phyloP scores from a whole-genome alignment of 2,888 invertebrate genomes.

The Neuroscelio doddi region DNA sequence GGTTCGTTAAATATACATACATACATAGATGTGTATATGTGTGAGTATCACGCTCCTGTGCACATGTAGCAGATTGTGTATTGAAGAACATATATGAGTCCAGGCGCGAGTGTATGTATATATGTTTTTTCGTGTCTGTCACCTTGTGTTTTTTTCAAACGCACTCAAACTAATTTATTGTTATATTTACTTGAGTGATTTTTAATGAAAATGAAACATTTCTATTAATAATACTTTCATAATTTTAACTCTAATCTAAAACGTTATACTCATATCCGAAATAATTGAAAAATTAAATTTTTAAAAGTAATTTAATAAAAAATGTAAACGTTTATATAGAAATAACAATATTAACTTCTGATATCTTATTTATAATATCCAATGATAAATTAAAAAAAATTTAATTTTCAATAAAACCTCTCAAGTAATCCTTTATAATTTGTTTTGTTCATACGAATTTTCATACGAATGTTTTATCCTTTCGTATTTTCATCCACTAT shows the following conservation, averaged over 20 bases:
- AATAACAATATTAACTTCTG: neutral
- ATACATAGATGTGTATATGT: slow-evolving; percentile 54
- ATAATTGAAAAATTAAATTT: too few relatives aligned
- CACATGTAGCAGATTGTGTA: slow-evolving; percentile 33
- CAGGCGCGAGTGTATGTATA: slow-evolving; percentile 30
- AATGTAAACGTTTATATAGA: neutral
- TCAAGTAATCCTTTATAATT: slow-evolving; percentile 14
- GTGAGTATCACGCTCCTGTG: slow-evolving; percentile 30
- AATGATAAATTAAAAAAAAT: neutral
- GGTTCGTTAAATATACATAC: slow-evolving; percentile 67
- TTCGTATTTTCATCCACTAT: slow-evolving; percentile 17
- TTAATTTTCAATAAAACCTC: neutral
- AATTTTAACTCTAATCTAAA: too few relatives aligned
- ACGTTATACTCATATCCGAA: too few relatives aligned
- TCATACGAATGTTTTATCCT: slow-evolving; percentile 20
- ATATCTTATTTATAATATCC: slow-evolving; percentile 1
- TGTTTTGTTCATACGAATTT: slow-evolving; percentile 15
- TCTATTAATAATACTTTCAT: too few relatives aligned
- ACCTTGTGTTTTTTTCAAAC: neutral
- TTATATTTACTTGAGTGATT: slow-evolving; percentile 22
- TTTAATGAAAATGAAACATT: too few relatives aligned
- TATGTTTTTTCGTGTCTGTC: slow-evolving; percentile 7
- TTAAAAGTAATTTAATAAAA: too few relatives aligned
- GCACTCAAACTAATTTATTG: neutral
- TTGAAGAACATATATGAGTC: slow-evolving; percentile 38